Evolutionary conservation across 2,888 invertebrate species (phyloP).

Genomic region (Pammene aurita): DNA sequence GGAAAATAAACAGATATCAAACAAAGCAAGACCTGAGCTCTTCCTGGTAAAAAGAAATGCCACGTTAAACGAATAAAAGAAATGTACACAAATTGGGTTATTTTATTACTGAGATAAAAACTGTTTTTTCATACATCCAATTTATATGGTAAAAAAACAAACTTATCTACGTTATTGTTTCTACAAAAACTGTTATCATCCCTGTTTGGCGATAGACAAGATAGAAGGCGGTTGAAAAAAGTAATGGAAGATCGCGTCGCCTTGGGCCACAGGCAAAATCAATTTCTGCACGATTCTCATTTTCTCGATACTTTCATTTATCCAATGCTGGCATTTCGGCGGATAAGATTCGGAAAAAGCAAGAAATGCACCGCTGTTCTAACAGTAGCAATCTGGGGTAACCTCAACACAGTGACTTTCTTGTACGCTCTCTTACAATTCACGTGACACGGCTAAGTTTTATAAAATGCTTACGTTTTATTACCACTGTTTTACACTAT

Average conservation of each 20-base stretch:
- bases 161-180: conserved; percentile 35
- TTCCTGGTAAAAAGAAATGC: conserved; percentile 20
- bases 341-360: conserved; percentile 51
- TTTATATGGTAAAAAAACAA: conserved; percentile 40
- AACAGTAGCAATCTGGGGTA: conserved; percentile 7
- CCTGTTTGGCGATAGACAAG: conserved; percentile 48
- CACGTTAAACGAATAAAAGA: conserved; percentile 4
- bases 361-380: conserved; percentile 13
- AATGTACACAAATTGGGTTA: conserved; percentile 36
- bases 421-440: neutral
- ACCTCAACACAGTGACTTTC: neutral
- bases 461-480: neutral
- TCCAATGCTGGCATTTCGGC: conserved; percentile 49
- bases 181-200: conserved; percentile 43
- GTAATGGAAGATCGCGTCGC: conserved; percentile 59
- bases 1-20: neutral
- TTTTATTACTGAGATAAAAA: conserved; percentile 26
- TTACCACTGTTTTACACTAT: neutral
- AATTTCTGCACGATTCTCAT: conserved; percentile 67
- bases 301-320: conserved; percentile 59
- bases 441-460: neutral
- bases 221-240: conserved; percentile 52
- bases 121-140: conserved; percentile 25
- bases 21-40: conserved; percentile 13
- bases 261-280: conserved; percentile 64